phyloP scores from a whole-genome alignment of 2,113 vertebrate genomes.

The Apteryx mantelli region DNA sequence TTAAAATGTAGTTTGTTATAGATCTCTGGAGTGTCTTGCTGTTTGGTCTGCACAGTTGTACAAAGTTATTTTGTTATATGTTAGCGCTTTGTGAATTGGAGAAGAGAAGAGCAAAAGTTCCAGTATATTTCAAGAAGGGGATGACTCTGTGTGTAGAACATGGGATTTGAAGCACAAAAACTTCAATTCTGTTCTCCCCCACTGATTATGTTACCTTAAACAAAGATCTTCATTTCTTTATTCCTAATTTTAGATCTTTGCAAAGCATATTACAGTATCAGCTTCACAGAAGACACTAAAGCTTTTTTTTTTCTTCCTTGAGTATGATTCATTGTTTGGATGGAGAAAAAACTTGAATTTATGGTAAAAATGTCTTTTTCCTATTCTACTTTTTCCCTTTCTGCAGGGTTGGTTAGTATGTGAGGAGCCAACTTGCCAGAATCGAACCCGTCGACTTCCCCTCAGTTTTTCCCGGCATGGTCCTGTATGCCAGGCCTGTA shows the following conservation, averaged over 20 bases:
- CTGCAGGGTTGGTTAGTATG: slow-evolving; percentile 92
- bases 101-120: not conserved
- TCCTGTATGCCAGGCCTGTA: slow-evolving; percentile 90
- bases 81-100: not conserved
- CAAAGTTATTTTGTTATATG: not conserved
- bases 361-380: not conserved
- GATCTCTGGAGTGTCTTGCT: not conserved
- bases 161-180: not conserved
- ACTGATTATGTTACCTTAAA: not conserved
- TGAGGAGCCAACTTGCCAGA: slow-evolving; percentile 92
- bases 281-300: not conserved
- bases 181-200: not conserved
- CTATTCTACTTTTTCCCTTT: not conserved
- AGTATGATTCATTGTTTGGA: not conserved
- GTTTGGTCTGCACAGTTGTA: not conserved
- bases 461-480: slow-evolving; percentile 88
- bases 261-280: accelerated
- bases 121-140: not conserved
- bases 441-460: slow-evolving; percentile 87
- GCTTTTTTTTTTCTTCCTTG: not conserved
- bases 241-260: not conserved
- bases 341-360: not conserved
- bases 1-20: not conserved
- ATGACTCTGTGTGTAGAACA: not conserved
- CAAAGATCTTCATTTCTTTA: not conserved